Evolutionary conservation across 2,888 invertebrate genomes (phyloP).

Genomic region (Drosophila robusta): DNA sequence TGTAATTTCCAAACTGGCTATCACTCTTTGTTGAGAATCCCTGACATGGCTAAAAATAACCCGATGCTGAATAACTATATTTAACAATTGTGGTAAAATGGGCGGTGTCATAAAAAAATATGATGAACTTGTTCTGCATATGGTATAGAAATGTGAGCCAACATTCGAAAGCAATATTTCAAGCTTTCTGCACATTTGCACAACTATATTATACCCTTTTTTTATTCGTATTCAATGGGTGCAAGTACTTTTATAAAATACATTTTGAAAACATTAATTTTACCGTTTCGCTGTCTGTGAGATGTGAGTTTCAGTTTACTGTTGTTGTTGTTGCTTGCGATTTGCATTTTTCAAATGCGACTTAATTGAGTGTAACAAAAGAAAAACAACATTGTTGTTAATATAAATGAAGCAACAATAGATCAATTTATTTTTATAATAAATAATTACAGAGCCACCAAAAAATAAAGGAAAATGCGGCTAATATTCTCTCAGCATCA

Average conservation of each 20-base stretch:
- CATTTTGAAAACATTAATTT: constrained; percentile 50
- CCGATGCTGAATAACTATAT: too few relatives aligned
- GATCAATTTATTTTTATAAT: constrained; percentile 81
- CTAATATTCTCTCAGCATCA: constrained; percentile 72
- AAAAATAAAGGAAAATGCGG: constrained; percentile 45
- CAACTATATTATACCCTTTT: not conserved
- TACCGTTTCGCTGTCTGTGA: constrained; percentile 28
- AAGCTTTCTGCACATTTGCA: not conserved
- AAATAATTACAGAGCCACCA: constrained; percentile 72
- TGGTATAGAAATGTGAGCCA: too few relatives aligned
- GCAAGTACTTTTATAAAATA: constrained; percentile 11
- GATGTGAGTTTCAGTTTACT: constrained; percentile 52
- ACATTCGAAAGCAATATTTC: too few relatives aligned
- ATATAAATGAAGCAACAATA: constrained; percentile 80
- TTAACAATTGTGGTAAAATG: too few relatives aligned
- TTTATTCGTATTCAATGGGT: not conserved
- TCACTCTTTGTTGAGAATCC: too few relatives aligned
- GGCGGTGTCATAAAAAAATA: too few relatives aligned
- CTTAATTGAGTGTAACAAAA: constrained; percentile 82
- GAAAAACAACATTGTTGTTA: constrained; percentile 53
- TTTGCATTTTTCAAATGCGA: constrained; percentile 79
- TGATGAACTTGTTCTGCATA: too few relatives aligned
- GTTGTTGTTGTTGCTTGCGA: constrained; percentile 41
- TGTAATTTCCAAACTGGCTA: too few relatives aligned
- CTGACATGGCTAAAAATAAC: too few relatives aligned